Conservation (phyloP, 2,113 vertebrate species). For the Eublepharis macularius region DNA sequence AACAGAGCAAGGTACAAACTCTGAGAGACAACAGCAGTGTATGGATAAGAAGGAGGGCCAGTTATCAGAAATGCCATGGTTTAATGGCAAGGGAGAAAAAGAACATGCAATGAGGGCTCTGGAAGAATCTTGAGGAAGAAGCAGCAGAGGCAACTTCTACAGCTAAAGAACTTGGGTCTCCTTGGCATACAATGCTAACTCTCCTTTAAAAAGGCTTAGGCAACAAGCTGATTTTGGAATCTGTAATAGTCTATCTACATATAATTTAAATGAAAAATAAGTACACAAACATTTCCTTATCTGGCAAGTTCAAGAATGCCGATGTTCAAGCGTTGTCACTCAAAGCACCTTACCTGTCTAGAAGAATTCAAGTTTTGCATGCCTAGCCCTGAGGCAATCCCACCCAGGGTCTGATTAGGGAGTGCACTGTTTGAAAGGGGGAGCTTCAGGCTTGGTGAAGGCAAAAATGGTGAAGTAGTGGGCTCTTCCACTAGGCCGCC, state of each 20-base stretch:
- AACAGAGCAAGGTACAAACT: not conserved
- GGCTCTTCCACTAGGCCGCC: conserved; percentile 95
- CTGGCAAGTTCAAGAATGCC: conserved; percentile 11
- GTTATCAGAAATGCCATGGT: not conserved
- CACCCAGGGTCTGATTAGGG: conserved; percentile 94
- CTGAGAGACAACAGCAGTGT: not conserved
- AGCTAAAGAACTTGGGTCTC: not conserved
- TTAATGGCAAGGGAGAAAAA: not conserved
- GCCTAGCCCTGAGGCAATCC: conserved; percentile 93
- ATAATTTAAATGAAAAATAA: not conserved
- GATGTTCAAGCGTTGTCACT: conserved; percentile 13
- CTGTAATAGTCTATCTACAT: not conserved
- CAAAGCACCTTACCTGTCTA: conserved; percentile 88
- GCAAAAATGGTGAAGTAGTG: conserved; percentile 98
- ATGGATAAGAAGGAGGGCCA: not conserved
- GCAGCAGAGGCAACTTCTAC: not conserved
- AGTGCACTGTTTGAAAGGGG: conserved; percentile 96
- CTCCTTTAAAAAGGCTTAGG: not conserved
- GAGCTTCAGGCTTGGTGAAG: conserved; percentile 99
- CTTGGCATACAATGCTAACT: not conserved
- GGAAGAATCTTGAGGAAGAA: not conserved
- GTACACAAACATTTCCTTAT: not conserved
- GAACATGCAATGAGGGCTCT: not conserved
- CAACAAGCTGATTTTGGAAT: not conserved
- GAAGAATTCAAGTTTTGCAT: conserved; percentile 99